phyloP scores from a whole-genome alignment of 2,797 vertebrate species.

The Acridotheres tristis region DNA sequence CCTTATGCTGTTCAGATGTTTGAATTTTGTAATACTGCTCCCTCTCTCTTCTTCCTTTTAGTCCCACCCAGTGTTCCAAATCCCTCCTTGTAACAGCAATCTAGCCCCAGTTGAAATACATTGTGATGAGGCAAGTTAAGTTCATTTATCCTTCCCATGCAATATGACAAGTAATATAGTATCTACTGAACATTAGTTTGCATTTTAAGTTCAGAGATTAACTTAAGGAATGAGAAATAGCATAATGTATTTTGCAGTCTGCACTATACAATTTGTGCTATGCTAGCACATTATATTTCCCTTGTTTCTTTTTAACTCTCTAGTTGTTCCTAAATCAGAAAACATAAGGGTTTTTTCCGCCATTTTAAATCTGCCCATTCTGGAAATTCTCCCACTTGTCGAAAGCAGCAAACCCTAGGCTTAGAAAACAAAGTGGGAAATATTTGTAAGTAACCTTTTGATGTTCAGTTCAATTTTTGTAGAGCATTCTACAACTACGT shows the following conservation, averaged over 20 bases:
- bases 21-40: neutral
- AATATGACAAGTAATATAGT: neutral
- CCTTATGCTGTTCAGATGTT: neutral
- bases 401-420: neutral
- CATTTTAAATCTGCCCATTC: neutral
- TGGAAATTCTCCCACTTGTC: neutral
- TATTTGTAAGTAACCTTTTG: neutral
- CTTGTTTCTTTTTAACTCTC: neutral
- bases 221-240: neutral
- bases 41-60: neutral
- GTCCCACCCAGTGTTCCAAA: neutral
- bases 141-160: neutral
- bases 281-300: neutral
- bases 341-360: neutral
- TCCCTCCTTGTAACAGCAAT: neutral
- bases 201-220: slow-evolving; percentile 20
- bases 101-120: neutral
- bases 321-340: slow-evolving; percentile 11
- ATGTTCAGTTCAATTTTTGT: neutral
- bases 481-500: neutral
- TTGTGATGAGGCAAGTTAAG: neutral
- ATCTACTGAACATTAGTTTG: neutral
- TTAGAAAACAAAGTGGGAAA: neutral
- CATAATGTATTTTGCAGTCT: slow-evolving; percentile 12
- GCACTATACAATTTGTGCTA: neutral